These are phyloP conservation scores for Paracanthobrama guichenoti DNA, from an alignment of 2,113 vertebrate genomes.

Conservation along the genomic window DNA sequence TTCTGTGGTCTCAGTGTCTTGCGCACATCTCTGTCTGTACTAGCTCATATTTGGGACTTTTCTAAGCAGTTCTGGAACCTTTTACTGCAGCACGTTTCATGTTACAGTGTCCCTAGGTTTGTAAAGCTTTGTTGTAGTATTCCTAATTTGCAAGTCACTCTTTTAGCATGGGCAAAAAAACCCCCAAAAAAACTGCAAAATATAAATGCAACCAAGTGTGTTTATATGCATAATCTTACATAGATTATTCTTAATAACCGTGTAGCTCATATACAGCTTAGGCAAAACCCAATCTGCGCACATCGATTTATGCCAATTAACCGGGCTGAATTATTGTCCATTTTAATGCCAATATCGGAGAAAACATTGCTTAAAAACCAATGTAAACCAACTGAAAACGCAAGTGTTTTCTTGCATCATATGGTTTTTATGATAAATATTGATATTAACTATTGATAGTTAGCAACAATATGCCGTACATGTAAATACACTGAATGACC, in stretches of 20 bases:
- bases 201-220: too few species aligned
- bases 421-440: neutral
- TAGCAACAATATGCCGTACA: neutral
- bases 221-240: neutral
- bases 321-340: neutral
- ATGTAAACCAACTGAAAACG: too few species aligned
- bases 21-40: neutral
- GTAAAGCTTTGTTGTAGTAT: neutral
- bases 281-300: neutral
- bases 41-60: neutral
- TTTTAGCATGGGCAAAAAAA: too few species aligned
- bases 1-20: neutral
- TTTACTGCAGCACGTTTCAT: neutral
- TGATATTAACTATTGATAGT: too few species aligned
- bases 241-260: neutral
- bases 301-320: neutral
- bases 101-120: neutral
- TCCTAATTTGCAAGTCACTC: neutral
- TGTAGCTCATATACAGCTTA: neutral
- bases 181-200: too few species aligned
- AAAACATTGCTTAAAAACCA: neutral
- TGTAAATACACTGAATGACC: neutral
- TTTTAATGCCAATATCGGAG: neutral
- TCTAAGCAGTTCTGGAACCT: neutral
- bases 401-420: neutral